phyloP scores from a whole-genome alignment of 2,797 vertebrate genomes.

The Acanthurus leucopareius region DNA sequence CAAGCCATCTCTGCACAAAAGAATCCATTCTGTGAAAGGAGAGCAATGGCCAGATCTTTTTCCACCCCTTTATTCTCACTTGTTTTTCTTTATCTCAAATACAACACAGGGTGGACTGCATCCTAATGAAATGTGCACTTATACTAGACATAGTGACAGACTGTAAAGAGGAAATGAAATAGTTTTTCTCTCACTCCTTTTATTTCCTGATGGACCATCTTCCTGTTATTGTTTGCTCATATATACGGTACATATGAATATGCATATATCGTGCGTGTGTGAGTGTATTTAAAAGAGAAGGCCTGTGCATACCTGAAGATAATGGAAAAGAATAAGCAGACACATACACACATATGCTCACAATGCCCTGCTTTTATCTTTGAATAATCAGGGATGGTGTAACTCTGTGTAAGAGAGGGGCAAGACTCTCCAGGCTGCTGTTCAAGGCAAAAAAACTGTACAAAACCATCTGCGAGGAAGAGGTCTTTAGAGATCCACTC shows the following conservation, averaged over 20 bases:
- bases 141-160: background rate
- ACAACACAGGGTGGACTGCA: conserved; percentile 8
- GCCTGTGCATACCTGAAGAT: background rate
- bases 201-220: background rate
- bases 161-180: conserved; percentile 1
- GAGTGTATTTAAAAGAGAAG: background rate
- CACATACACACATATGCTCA: conserved; percentile 13
- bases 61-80: background rate
- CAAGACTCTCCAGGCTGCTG: conserved; percentile 31
- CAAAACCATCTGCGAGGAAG: too few species aligned
- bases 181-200: background rate
- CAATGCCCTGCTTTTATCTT: background rate
- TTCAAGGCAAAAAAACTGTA: conserved; percentile 1
- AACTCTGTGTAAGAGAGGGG: conserved; percentile 40
- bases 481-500: background rate
- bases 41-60: conserved; percentile 8
- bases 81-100: conserved; percentile 38
- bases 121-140: background rate
- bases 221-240: background rate
- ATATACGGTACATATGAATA: background rate
- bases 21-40: conserved; percentile 18
- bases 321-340: background rate
- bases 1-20: background rate
- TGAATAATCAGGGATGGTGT: conserved; percentile 52
- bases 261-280: background rate